phyloP scores from a whole-genome alignment of 37 sponge, comb jelly and placozoan genomes.

The Lycopodina hypogea region DNA sequence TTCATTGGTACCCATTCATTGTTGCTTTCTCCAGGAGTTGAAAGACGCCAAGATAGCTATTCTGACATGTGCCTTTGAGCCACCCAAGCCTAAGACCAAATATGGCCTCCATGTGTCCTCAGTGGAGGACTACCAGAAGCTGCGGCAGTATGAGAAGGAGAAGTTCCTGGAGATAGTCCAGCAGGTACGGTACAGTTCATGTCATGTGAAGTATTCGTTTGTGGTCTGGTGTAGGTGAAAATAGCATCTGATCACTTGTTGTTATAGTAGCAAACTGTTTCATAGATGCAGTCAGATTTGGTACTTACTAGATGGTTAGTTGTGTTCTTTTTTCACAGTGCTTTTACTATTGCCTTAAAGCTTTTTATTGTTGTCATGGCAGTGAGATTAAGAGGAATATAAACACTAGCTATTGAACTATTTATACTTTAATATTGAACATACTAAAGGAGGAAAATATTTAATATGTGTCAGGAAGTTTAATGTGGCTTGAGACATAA shows the following conservation, averaged over 20 bases:
- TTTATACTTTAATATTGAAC: no score
- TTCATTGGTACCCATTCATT: no score
- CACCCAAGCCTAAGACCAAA: slow-evolving; percentile 98
- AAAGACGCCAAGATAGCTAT: slow-evolving; percentile 91
- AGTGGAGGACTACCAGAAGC: slow-evolving; percentile 90
- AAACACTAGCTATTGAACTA: no score
- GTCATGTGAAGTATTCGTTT: no score
- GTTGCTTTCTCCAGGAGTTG: slow-evolving; percentile 34
- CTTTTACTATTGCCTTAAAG: no score
- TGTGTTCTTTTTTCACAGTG: no score
- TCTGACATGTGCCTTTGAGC: slow-evolving; percentile 98
- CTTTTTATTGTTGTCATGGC: no score
- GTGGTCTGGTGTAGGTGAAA: background rate
- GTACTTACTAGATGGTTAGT: no score
- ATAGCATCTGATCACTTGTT: background rate
- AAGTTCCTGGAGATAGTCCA: slow-evolving; percentile 91
- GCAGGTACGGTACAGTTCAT: slow-evolving; percentile 42
- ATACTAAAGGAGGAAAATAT: no score
- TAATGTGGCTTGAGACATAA: no score
- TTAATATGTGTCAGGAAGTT: no score
- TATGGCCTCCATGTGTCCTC: slow-evolving; percentile 87
- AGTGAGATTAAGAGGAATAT: no score
- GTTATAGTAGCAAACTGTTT: background rate
- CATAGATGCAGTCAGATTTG: background rate
- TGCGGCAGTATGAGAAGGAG: slow-evolving; percentile 88